These are phyloP conservation scores for Apamea crenata DNA, from an alignment of 2,888 invertebrate genomes.

Conservation along the genomic window DNA sequence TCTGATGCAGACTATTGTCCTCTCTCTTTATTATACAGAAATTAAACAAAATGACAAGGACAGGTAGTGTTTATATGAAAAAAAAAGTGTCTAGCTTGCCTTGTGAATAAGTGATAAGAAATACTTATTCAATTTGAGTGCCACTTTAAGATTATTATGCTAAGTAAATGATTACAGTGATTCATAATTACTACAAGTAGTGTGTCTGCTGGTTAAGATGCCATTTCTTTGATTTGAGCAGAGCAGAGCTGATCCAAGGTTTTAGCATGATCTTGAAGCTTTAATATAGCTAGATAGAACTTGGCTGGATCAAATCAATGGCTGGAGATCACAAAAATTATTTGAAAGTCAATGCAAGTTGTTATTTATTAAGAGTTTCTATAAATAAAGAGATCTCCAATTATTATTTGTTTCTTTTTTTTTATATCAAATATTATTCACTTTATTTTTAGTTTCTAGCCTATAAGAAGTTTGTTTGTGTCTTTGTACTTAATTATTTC, in stretches of 20 bases:
- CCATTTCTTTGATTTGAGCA: not conserved
- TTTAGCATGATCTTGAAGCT: not conserved
- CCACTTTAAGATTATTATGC: slow-evolving; percentile 19
- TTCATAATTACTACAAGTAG: not conserved
- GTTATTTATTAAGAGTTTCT: no score
- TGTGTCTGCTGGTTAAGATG: not conserved
- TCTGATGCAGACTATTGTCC: not conserved
- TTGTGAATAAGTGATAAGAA: not conserved
- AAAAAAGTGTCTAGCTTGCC: not conserved
- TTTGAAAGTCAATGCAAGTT: not conserved
- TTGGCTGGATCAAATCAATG: not conserved
- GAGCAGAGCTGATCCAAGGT: not conserved
- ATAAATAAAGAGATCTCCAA: no score
- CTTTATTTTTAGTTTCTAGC: not conserved
- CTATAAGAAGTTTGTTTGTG: not conserved
- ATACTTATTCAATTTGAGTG: not conserved
- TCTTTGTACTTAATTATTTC: not conserved
- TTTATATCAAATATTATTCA: no score
- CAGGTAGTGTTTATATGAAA: not conserved
- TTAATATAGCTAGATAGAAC: no score
- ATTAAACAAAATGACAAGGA: not conserved
- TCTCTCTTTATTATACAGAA: not conserved
- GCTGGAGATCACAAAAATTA: not conserved
- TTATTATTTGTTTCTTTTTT: not conserved
- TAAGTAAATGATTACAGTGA: not conserved